Conservation (phyloP, 2,888 invertebrate species). For the Bugulina stolonifera region DNA sequence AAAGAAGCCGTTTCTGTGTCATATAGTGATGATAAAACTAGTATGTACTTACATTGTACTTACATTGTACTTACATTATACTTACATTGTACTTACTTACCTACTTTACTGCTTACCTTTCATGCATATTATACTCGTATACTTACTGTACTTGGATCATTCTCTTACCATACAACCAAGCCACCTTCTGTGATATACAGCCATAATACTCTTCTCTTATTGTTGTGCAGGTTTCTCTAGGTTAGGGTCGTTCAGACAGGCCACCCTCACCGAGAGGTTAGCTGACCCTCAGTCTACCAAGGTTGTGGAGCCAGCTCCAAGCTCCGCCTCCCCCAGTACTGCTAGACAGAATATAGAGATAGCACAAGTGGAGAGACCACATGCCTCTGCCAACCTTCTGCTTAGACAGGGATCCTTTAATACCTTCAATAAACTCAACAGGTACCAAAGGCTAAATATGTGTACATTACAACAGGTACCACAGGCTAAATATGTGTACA, state of each 20-base stretch:
- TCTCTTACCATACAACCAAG: too few species aligned
- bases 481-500: too few species aligned
- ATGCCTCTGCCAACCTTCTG: conserved; percentile 87
- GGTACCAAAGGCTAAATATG: neutral
- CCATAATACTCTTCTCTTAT: too few species aligned
- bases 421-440: conserved; percentile 58
- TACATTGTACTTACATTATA: too few species aligned
- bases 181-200: too few species aligned
- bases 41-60: neutral
- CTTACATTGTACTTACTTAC: too few species aligned
- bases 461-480: too few species aligned
- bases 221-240: conserved; percentile 79
- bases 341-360: neutral
- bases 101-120: too few species aligned
- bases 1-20: conserved; percentile 66
- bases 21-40: conserved; percentile 57
- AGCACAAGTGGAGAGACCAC: conserved; percentile 60
- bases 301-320: conserved; percentile 25
- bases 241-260: conserved; percentile 79
- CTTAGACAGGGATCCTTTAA: conserved; percentile 89
- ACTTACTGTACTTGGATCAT: too few species aligned
- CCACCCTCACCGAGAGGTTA: conserved; percentile 71
- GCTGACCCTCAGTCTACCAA: conserved; percentile 62
- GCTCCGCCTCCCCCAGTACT: conserved; percentile 6
- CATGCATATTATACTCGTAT: too few species aligned